Base-by-base conservation (phyloP, 2,888 invertebrate species). In the Parnassius orleans region DNA sequence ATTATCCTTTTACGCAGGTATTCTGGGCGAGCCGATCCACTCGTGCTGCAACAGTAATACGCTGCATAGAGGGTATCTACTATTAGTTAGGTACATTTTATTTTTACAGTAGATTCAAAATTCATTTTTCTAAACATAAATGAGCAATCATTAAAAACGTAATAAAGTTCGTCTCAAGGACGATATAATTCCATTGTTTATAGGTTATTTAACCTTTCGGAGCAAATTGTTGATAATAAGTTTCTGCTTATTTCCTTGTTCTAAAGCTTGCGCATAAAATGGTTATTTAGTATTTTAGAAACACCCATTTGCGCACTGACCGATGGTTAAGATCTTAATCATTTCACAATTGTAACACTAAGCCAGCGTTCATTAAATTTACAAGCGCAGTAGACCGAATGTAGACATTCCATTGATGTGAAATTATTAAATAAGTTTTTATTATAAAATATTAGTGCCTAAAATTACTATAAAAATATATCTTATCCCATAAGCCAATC, bases 241-340 rank as follows among this genome's bases (percentile, higher is more conserved):
- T 59, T 59, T 10, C 56, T 51, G 43, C 50, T 54, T 14, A 46
- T 57, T 61, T 57, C 54, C 58, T 59, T 63, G 53, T 53, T 63
- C 54, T 33, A 19, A 43, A 51, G 52, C 55, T 52, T 52, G 51
- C 11, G 10, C 33, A 44, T 52, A 54, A 33, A 56, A 63, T 60
- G 15, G 52, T 63, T 63, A 63, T 56, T 63, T 63, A 56, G 63
- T 47, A 59, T 59, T 63, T 63, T 48, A 63, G 63, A 57, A 61
- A 63, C 56, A 63, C 50, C 47, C 55, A 48, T 56, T 63, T 53
- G 53, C 47, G 58, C 51, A 59, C 52, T 51, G 46, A 52, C 41
- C 63, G 53, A 62, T 43, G 54, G 15, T 42, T 58, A 42, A 55
- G 63, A 63, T 63, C 59, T 63, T 63, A 63, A 63, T 63, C 63